phyloP scores from a whole-genome alignment of 2,797 vertebrate genomes.

The Pogonophryne albipinna region DNA sequence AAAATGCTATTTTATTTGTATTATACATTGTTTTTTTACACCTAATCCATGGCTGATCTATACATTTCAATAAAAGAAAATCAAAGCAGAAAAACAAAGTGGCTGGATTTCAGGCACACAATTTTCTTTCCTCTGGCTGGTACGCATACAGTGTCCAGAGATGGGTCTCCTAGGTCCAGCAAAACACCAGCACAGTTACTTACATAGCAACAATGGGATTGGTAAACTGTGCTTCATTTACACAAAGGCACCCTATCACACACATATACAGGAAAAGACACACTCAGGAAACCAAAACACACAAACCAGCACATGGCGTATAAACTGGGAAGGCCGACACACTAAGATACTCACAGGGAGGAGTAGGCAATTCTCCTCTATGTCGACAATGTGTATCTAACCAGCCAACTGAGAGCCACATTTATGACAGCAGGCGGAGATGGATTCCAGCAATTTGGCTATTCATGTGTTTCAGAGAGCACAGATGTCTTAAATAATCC shows the following conservation, averaged over 20 bases:
- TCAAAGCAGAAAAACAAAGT: background rate
- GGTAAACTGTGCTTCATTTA: constrained; percentile 7
- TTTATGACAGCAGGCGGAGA: constrained; percentile 31
- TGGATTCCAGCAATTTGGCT: constrained; percentile 34
- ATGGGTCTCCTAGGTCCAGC: constrained; percentile 30
- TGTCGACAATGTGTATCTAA: constrained; percentile 32
- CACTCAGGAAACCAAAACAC: constrained; percentile 2
- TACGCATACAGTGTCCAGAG: constrained; percentile 11
- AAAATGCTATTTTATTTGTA: too few species aligned
- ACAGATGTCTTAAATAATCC: constrained; percentile 52
- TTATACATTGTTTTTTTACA: background rate
- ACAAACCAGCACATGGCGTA: background rate
- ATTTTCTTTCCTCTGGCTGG: constrained; percentile 31
- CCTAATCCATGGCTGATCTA: background rate
- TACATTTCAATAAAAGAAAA: background rate
- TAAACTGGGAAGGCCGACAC: background rate
- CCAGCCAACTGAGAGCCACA: constrained; percentile 22
- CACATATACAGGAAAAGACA: background rate
- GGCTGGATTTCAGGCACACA: constrained; percentile 20
- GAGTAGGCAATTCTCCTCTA: constrained; percentile 13
- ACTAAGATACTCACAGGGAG: constrained; percentile 5
- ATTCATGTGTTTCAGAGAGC: constrained; percentile 33
- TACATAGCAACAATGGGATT: constrained; percentile 14
- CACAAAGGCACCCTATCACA: background rate
- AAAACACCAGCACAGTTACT: constrained; percentile 33